phyloP scores from a whole-genome alignment of 37 sponge, comb jelly and placozoan species.

The Ianthella basta region DNA sequence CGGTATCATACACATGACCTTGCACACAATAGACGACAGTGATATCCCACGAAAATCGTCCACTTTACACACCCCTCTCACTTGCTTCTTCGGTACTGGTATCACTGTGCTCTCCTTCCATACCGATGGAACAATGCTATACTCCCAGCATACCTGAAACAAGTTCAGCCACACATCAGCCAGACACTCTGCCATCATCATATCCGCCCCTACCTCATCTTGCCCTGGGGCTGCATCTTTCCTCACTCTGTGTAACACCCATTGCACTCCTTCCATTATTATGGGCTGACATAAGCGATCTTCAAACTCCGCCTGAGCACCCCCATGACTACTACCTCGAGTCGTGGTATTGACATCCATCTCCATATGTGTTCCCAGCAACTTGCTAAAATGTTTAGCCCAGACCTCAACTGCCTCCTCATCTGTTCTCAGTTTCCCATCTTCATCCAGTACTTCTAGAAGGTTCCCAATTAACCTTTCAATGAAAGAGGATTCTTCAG shows the following conservation, averaged over 20 bases:
- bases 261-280: slow-evolving; percentile 18
- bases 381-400: slow-evolving; percentile 25
- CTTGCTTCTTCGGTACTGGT: slow-evolving; percentile 25
- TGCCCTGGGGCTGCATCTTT: slow-evolving; percentile 28
- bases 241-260: slow-evolving; percentile 28
- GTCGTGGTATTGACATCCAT: slow-evolving; percentile 16
- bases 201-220: slow-evolving; percentile 28
- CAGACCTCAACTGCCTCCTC: slow-evolving; percentile 22
- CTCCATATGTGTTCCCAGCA: slow-evolving; percentile 25
- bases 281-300: slow-evolving; percentile 27
- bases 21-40: slow-evolving; percentile 18
- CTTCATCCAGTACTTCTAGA: slow-evolving; percentile 24
- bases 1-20: slow-evolving; percentile 20
- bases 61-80: slow-evolving; percentile 24
- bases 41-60: slow-evolving; percentile 25
- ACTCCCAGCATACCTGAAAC: slow-evolving; percentile 25
- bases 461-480: slow-evolving; percentile 27
- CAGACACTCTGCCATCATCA: slow-evolving; percentile 29
- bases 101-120: slow-evolving; percentile 22
- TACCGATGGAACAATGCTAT: slow-evolving; percentile 24
- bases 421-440: slow-evolving; percentile 24
- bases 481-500: slow-evolving; percentile 16
- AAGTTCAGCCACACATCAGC: slow-evolving; percentile 28
- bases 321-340: slow-evolving; percentile 2
- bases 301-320: slow-evolving; percentile 10